Percentiles rank a stretch among this genome's conserved stretches.
Evolutionary conservation across 1,140 invertebrate species (phyloP).

Genomic region (Bilobella aurantiaca): DNA sequence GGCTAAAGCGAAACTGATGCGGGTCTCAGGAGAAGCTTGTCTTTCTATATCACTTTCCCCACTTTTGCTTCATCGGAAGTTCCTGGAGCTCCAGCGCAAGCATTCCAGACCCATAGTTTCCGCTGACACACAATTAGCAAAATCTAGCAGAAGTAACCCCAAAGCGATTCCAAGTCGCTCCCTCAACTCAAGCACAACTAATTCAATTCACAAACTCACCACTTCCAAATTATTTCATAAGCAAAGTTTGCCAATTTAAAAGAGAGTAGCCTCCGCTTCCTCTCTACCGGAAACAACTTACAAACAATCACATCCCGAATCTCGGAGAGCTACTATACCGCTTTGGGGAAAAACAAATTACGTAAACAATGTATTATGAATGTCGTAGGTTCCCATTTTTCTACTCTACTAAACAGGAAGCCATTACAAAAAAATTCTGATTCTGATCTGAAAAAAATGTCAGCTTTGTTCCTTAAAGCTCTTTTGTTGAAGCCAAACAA

Average conservation of each 20-base stretch:
- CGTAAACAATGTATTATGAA: too few relatives aligned
- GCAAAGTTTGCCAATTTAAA: neutral
- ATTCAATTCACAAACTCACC: slow-evolving; percentile 2
- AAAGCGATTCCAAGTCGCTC: neutral
- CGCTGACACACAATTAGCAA: neutral
- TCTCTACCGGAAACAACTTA: neutral
- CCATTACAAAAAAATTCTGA: too few relatives aligned
- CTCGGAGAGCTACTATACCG: too few relatives aligned
- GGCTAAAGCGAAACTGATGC: slow-evolving; percentile 22
- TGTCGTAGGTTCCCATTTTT: too few relatives aligned
- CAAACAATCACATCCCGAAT: too few relatives aligned
- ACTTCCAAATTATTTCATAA: neutral
- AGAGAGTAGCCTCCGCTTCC: neutral
- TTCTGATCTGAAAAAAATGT: too few relatives aligned
- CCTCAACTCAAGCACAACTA: neutral
- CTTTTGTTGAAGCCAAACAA: too few relatives aligned
- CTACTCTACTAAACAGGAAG: too few relatives aligned
- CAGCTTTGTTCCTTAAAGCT: too few relatives aligned
- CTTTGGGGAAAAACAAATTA: too few relatives aligned
- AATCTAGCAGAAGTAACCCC: neutral
- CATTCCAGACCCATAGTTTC: neutral
- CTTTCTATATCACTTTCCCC: slow-evolving; percentile 1
- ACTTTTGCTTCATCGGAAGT: neutral
- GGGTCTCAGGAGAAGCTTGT: slow-evolving; percentile 5
- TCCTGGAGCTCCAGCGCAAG: neutral